Conservation (phyloP, 1,140 invertebrate genomes). For the Drosophila pseudoananassae region DNA sequence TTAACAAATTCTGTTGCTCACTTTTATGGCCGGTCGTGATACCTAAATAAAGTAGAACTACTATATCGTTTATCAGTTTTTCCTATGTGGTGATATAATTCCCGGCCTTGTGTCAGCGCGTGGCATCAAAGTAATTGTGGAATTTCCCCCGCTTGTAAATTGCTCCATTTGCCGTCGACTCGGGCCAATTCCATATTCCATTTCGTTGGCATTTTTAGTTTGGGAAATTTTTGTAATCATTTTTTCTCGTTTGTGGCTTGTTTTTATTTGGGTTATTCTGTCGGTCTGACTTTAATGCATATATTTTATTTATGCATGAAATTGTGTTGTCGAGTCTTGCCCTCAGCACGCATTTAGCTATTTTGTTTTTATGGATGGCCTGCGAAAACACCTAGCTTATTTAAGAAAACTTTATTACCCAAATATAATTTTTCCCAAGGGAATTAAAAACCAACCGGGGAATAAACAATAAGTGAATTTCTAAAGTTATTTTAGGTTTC, state of each 20-base stretch:
- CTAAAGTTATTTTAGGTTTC: too few relatives aligned
- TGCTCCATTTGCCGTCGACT: conserved; percentile 43
- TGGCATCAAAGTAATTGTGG: conserved; percentile 62
- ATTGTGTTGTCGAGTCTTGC: conserved; percentile 15
- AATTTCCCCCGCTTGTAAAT: conserved; percentile 59
- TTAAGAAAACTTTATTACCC: conserved; percentile 1
- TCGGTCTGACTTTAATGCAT: conserved; percentile 43
- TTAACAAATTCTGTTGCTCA: conserved; percentile 19
- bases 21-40: conserved; percentile 26
- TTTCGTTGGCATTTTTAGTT: conserved; percentile 34
- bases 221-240: conserved; percentile 63
- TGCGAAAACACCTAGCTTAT: conserved; percentile 3
- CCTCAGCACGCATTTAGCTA: conserved; percentile 16
- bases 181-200: conserved; percentile 21
- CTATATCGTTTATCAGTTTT: conserved; percentile 44
- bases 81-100: conserved; percentile 33
- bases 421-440: conserved; percentile 1
- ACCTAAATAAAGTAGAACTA: not conserved
- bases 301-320: conserved; percentile 43
- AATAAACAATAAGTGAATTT: too few relatives aligned
- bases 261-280: conserved; percentile 54
- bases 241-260: conserved; percentile 41
- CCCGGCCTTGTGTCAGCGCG: conserved; percentile 46
- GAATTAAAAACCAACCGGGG: too few relatives aligned
- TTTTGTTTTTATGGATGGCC: conserved; percentile 15